These are phyloP conservation scores for Meloidogyne floridensis DNA, from an alignment of 1,140 invertebrate species.

Conservation along the genomic window DNA sequence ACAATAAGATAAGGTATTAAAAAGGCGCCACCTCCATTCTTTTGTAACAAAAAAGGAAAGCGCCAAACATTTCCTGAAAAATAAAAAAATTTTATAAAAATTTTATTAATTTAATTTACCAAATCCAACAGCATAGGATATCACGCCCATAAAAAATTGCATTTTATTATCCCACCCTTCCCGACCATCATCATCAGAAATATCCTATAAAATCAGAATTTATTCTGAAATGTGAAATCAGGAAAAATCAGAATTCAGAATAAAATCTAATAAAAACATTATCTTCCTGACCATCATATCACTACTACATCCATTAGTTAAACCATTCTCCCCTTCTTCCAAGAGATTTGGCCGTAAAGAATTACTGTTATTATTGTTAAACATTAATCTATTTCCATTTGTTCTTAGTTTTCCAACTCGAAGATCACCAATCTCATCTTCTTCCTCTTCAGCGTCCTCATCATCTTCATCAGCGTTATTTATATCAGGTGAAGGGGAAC, in stretches of 20 bases:
- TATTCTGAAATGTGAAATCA: too few species aligned
- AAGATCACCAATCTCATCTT: not conserved
- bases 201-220: constrained; percentile 24
- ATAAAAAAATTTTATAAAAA: not conserved
- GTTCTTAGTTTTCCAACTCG: not conserved
- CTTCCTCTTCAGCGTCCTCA: not conserved
- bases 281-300: constrained; percentile 24
- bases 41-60: constrained; percentile 69
- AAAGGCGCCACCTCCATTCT: constrained; percentile 77
- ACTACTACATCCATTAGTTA: constrained; percentile 19
- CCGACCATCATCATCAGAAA: constrained; percentile 50
- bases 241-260: too few species aligned
- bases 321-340: not conserved
- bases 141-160: constrained; percentile 68
- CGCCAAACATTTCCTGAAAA: constrained; percentile 65
- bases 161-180: constrained; percentile 67
- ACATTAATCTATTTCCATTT: not conserved
- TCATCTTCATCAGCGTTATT: not conserved
- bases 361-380: constrained; percentile 5
- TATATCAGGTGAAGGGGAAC: not conserved
- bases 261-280: not conserved
- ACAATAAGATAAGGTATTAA: constrained; percentile 85
- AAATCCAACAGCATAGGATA: constrained; percentile 69
- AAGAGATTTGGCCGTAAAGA: constrained; percentile 6
- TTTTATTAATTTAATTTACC: not conserved